These are phyloP conservation scores for Dendropsophus ebraccatus DNA, from an alignment of 2,113 vertebrate genomes.

Conservation along the genomic window DNA sequence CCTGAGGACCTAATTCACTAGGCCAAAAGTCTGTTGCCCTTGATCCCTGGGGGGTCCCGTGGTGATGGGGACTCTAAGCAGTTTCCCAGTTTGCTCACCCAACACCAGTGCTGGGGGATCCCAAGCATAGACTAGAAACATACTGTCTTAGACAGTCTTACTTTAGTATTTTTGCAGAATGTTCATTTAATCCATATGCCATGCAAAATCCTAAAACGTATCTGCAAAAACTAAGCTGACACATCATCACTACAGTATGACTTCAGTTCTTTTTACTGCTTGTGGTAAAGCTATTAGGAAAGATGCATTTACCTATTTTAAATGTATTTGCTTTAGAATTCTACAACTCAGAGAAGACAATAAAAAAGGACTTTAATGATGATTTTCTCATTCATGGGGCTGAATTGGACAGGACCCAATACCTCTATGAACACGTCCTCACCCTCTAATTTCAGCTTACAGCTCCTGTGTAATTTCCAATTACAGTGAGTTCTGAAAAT, in stretches of 20 bases:
- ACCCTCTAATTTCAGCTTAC: background rate
- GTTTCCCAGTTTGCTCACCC: no score
- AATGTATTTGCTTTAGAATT: background rate
- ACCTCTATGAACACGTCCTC: background rate
- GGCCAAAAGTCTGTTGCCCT: no score
- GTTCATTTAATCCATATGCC: background rate
- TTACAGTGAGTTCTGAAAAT: background rate
- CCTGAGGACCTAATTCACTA: no score
- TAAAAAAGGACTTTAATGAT: background rate
- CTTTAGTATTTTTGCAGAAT: background rate
- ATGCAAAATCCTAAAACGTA: background rate
- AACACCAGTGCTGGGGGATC: background rate
- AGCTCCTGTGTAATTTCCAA: background rate
- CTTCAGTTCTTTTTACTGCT: background rate
- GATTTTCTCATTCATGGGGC: background rate
- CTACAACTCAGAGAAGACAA: background rate
- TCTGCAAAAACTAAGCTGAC: background rate
- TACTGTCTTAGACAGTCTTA: background rate
- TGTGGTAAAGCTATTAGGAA: background rate
- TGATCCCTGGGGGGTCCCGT: no score
- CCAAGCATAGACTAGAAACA: background rate
- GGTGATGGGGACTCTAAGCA: no score
- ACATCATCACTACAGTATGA: background rate
- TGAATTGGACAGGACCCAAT: background rate
- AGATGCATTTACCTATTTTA: background rate